Evolutionary conservation across 2,113 vertebrate species (phyloP).

Genomic region (Talpa occidentalis): DNA sequence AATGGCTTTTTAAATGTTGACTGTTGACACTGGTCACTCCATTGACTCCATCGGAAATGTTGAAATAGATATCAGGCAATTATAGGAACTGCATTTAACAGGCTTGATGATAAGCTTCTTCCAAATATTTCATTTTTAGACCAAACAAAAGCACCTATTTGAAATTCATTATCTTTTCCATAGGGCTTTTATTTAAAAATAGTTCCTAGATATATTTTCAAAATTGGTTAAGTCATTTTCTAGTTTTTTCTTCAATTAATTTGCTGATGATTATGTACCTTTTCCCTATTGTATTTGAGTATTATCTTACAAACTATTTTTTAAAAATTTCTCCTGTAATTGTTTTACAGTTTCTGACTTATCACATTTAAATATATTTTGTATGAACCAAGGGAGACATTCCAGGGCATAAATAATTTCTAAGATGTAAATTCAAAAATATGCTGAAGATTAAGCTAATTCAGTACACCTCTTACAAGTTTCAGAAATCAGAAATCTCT

Average conservation of each 20-base stretch:
- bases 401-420: neutral
- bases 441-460: neutral
- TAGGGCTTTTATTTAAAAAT: conserved; percentile 30
- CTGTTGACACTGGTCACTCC: conserved; percentile 79
- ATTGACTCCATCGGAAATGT: conserved; percentile 60
- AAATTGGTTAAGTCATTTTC: conserved; percentile 21
- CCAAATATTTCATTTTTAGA: conserved; percentile 17
- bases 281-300: neutral
- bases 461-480: neutral
- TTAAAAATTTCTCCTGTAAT: neutral
- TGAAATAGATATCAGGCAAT: conserved; percentile 54
- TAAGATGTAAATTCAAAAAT: neutral
- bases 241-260: neutral
- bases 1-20: conserved; percentile 79
- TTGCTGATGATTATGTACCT: neutral
- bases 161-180: neutral
- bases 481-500: neutral
- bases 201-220: neutral
- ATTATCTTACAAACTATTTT: neutral
- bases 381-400: neutral
- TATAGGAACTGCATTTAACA: conserved; percentile 44
- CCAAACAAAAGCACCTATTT: neutral
- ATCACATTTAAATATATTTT: neutral
- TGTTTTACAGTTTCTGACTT: neutral
- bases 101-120: conserved; percentile 46